Conservation (phyloP, 1,140 invertebrate species). For the Parasteatoda tepidariorum region DNA sequence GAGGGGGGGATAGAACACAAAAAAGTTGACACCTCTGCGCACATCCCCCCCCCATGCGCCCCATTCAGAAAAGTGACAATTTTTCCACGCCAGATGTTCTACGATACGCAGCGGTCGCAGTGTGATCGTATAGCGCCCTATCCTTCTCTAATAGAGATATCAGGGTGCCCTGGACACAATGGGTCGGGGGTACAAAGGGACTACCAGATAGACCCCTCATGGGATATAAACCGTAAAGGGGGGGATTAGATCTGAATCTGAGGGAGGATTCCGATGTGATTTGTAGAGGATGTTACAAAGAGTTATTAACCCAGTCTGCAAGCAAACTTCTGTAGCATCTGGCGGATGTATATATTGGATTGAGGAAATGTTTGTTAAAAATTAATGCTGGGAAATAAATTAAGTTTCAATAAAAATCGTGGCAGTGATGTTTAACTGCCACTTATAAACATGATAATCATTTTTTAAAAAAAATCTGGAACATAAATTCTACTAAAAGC, state of each 20-base stretch:
- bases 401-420: no score
- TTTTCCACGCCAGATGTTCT: conserved; percentile 59
- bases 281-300: conserved; percentile 36
- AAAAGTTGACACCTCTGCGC: conserved; percentile 49
- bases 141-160: conserved; percentile 59
- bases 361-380: background rate
- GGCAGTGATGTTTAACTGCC: no score
- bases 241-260: background rate
- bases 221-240: background rate
- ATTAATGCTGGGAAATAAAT: no score
- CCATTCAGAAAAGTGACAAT: conserved; percentile 58
- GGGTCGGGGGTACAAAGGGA: conserved; percentile 25
- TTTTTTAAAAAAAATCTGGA: no score
- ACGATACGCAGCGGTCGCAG: conserved; percentile 40
- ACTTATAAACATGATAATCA: no score
- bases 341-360: background rate
- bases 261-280: background rate
- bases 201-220: background rate
- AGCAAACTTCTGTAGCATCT: conserved; percentile 19
- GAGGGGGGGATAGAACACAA: background rate
- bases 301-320: conserved; percentile 14
- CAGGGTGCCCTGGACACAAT: conserved; percentile 37
- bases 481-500: no score
- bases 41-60: conserved; percentile 35
- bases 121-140: conserved; percentile 35